Conservation (phyloP, 2,888 invertebrate genomes). For the Itoplectis maculator region DNA sequence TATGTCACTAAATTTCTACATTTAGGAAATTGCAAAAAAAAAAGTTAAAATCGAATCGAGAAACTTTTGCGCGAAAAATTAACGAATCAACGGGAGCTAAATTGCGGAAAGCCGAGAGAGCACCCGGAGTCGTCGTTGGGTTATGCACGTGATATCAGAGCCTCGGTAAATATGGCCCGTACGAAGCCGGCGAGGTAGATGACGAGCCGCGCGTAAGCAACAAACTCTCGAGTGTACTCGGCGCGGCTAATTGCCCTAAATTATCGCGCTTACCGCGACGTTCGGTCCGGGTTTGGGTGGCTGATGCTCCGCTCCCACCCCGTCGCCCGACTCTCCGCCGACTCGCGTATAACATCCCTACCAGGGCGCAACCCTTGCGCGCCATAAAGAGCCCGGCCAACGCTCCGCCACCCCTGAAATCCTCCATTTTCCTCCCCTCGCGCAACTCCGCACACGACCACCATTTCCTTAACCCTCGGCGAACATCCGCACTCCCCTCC, state of each 20-base stretch:
- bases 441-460: conserved; percentile 18
- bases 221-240: conserved; percentile 73
- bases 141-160: neutral
- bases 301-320: conserved; percentile 68
- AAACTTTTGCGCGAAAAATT: too few species aligned
- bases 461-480: conserved; percentile 59
- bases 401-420: conserved; percentile 33
- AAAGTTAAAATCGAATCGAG: too few species aligned
- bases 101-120: too few species aligned
- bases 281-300: conserved; percentile 53
- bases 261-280: conserved; percentile 82
- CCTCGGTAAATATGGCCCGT: conserved; percentile 16
- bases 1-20: too few species aligned
- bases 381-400: conserved; percentile 23
- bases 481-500: conserved; percentile 46
- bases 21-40: too few species aligned
- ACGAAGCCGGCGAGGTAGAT: conserved; percentile 62
- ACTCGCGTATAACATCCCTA: conserved; percentile 46
- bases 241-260: conserved; percentile 82
- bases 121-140: too few species aligned
- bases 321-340: neutral
- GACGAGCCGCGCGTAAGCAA: conserved; percentile 76
- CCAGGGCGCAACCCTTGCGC: conserved; percentile 33
- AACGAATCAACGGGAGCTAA: too few species aligned
- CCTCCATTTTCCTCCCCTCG: conserved; percentile 60